Evolutionary conservation across 1,140 invertebrate species (phyloP).

Genomic region (Fragariocoptes setiger): DNA sequence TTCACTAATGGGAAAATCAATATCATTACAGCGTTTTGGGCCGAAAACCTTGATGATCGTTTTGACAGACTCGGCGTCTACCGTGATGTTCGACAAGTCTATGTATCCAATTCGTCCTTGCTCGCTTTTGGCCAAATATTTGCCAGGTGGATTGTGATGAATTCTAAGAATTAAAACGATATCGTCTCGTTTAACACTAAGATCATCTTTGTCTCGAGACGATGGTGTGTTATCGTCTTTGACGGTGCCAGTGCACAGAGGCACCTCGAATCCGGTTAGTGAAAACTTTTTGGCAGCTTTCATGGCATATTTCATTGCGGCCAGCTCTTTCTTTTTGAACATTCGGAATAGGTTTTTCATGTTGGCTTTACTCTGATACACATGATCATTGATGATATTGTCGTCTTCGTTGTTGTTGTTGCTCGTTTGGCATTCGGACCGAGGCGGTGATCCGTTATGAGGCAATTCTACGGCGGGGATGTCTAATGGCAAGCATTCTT

Average conservation of each 20-base stretch:
- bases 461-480: too few species aligned
- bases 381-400: too few species aligned
- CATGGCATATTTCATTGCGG: too few species aligned
- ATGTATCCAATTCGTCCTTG: conserved; percentile 12
- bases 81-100: conserved; percentile 11
- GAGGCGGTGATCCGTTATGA: too few species aligned
- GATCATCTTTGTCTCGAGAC: conserved; percentile 1
- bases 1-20: too few species aligned
- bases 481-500: too few species aligned
- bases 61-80: conserved; percentile 12
- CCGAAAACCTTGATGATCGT: conserved; percentile 8
- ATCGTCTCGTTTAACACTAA: conserved; percentile 10
- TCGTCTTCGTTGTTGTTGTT: too few species aligned
- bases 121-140: conserved; percentile 13
- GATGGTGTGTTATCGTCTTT: conserved; percentile 9
- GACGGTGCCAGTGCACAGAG: conserved; percentile 10
- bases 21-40: neutral
- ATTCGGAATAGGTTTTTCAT: too few species aligned
- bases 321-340: too few species aligned
- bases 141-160: conserved; percentile 11
- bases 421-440: too few species aligned
- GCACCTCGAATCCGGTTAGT: conserved; percentile 11
- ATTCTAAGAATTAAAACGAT: conserved; percentile 11
- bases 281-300: conserved; percentile 9
- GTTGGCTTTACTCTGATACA: too few species aligned